phyloP scores from a whole-genome alignment of 1,140 invertebrate genomes.

The Aphis gossypii region DNA sequence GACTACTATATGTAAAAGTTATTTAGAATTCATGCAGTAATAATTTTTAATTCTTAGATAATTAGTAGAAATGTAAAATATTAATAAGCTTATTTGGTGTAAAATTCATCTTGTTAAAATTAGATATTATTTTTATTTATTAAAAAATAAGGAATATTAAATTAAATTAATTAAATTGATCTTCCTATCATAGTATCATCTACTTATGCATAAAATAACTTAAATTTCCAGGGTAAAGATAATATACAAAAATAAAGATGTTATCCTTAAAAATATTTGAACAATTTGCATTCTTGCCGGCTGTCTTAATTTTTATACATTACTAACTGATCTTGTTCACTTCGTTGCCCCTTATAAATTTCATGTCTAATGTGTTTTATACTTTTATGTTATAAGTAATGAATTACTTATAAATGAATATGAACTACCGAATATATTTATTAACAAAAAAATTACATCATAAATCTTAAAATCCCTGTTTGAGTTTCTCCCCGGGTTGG shows the following conservation, averaged over 20 bases:
- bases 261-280: background rate
- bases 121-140: background rate
- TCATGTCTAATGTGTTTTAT: too few relatives aligned
- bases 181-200: background rate
- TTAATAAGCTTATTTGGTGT: background rate
- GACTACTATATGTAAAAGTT: background rate
- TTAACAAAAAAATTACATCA: too few relatives aligned
- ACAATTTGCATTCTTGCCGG: background rate
- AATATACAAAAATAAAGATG: background rate
- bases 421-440: too few relatives aligned
- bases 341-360: too few relatives aligned
- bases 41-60: background rate
- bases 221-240: background rate
- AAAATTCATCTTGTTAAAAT: background rate
- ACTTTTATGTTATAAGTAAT: too few relatives aligned
- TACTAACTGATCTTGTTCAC: background rate
- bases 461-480: too few relatives aligned
- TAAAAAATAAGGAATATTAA: background rate
- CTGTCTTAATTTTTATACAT: background rate
- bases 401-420: too few relatives aligned
- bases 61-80: background rate
- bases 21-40: background rate
- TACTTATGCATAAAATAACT: background rate
- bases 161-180: background rate
- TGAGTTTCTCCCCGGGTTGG: too few relatives aligned